These are phyloP conservation scores for Clavelina lepadiformis DNA, from an alignment of 23 tunicate species.

Conservation along the genomic window DNA sequence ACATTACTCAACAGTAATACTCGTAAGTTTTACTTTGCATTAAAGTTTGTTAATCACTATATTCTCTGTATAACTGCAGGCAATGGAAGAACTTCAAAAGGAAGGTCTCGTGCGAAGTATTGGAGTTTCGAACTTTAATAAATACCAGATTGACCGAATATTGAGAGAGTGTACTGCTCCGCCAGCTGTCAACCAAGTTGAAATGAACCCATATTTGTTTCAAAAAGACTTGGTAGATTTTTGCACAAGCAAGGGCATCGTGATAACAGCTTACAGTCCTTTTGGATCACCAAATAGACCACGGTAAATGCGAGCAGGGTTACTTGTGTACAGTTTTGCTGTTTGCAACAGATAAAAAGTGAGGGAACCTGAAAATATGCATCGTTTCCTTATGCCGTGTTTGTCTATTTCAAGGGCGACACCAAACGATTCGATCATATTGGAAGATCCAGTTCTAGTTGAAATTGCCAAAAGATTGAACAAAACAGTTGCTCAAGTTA, in stretches of 20 bases:
- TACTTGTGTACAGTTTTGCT: not conserved
- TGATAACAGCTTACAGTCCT: conserved; percentile 81
- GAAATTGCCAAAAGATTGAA: conserved; percentile 42
- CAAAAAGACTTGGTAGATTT: conserved; percentile 44
- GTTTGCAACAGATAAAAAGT: not conserved
- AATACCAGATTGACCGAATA: conserved; percentile 54
- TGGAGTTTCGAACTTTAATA: conserved; percentile 89
- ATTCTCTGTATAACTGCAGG: conserved; percentile 45
- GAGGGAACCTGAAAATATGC: too few relatives aligned
- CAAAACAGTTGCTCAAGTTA: conserved; percentile 50
- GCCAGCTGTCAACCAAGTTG: conserved; percentile 84
- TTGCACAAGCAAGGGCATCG: conserved; percentile 48
- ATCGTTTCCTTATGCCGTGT: not conserved
- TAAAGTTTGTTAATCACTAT: too few relatives aligned
- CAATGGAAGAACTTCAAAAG: conserved; percentile 51
- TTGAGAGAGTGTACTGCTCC: conserved; percentile 33
- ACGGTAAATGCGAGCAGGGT: conserved; percentile 27
- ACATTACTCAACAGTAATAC: too few relatives aligned
- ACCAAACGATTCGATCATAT: conserved; percentile 12
- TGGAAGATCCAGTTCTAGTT: conserved; percentile 43
- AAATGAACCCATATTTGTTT: conserved; percentile 57
- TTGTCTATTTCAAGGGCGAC: too few relatives aligned
- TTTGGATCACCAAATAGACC: conserved; percentile 60
- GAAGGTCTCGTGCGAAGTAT: conserved; percentile 69
- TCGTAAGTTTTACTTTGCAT: too few relatives aligned